Evolutionary conservation across 2,797 vertebrate species (phyloP).

Genomic region (Dryobates pubescens): DNA sequence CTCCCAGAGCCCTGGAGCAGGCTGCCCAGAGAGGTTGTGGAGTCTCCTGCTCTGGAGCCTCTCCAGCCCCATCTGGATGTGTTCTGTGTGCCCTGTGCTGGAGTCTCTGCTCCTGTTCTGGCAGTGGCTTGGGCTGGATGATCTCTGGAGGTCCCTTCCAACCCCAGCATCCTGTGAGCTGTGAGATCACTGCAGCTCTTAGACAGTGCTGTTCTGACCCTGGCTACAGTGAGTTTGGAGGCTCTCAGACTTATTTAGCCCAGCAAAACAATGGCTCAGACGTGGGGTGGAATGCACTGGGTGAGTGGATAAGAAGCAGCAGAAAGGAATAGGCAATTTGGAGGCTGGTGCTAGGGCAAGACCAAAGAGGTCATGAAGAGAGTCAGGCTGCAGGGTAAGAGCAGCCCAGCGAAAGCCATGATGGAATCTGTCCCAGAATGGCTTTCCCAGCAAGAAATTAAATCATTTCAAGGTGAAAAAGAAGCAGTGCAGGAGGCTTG

Average conservation of each 20-base stretch:
- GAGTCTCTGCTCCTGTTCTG: too few species aligned
- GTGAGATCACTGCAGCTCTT: neutral
- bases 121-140: too few species aligned
- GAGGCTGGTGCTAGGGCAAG: neutral
- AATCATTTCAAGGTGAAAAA: neutral
- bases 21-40: too few species aligned
- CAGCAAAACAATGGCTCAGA: neutral
- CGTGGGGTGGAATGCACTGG: fast-evolving
- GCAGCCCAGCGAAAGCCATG: fast-evolving
- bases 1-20: too few species aligned
- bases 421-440: neutral
- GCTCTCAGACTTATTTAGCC: neutral
- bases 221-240: neutral
- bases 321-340: neutral
- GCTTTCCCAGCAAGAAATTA: neutral
- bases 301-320: neutral
- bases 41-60: too few species aligned
- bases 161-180: too few species aligned
- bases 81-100: too few species aligned
- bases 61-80: too few species aligned
- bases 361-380: neutral
- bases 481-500: neutral
- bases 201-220: neutral
- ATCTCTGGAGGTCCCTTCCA: too few species aligned
- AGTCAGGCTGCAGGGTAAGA: neutral